Base-by-base conservation (phyloP, 2,888 invertebrate species). In the Melanophora roralis region DNA sequence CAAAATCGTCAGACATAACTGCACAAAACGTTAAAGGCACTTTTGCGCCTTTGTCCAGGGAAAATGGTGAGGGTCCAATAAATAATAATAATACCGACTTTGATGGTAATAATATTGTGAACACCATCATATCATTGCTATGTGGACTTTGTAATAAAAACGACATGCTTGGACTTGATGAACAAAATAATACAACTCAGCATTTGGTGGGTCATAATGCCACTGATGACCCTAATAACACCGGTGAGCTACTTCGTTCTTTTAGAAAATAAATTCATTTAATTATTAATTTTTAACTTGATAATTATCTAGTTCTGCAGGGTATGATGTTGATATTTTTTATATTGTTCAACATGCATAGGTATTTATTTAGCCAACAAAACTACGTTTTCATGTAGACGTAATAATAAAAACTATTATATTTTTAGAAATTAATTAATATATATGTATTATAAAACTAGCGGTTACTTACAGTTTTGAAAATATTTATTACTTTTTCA, bases 191-290 rank as follows among this genome's bases (percentile, higher is more conserved):
- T 68, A 68, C 80, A 38, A 76, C 76, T 6, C 68, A 80, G 68
- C 62, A 64, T 40, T 72, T 72, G 49, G 64, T 73, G 62, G 80
- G 73, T 23, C 72, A 16, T 76, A 68, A 53, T 49, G 34, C 72
- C 68, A 80, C 53, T 19, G 80, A 76, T 68, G 80, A 76, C 57
- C 64, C 43, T 49, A 80, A 73, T 62, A 80, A 73, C 68, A 49
- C 60, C 68, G 80, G 80, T 80, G 80, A 80, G 80, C 80, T 45
- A 79, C 76, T 76, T 19, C 72, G 80, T 80, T 55, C 75, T 73
- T 57, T 59, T 75, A 76, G 67, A 67, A 68, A 60, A 67, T 69
- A 45, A 36, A 57, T 72, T 55, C 57, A 73, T 78, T 60, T 77
- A 21, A 75, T 60, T 59, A 59, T 49, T n/a, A 43, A 43, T 27